Base-by-base conservation (phyloP, 2,888 invertebrate species). In the Plebejus anna region DNA sequence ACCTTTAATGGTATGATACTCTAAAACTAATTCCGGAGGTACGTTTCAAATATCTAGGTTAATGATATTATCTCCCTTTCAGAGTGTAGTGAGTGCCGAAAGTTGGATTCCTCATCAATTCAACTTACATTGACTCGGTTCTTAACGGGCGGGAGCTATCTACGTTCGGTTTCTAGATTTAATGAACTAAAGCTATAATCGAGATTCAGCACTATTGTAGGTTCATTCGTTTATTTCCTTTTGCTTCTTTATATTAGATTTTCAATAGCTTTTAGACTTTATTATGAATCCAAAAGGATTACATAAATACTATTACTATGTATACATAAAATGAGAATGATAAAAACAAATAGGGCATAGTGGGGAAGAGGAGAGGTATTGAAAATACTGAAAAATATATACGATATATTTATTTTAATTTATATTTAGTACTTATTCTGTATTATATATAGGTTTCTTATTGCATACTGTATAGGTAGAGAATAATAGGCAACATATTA, bases 91-190 rank as follows among this genome's bases (percentile, higher is more conserved):
- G 78, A 78, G 77, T 76, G 79, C 75, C 75, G 70, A 78, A 79
- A 79, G 79, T 79, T 79, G 75, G 79, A 71, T 75, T 78, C 79
- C 77, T 78, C 79, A 79, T 79, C 79, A 79, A 79, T 79, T 78
- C 77, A 78, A 77, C 71, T 77, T 71, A 73, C 78, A 78, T 77
- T 77, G 77, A 78, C 76, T 79, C 75, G 73, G 47, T 51, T 73
- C 73, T 73, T 73, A 73, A 73, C 47, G 51, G 38, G 47, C 51
- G 73, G 55, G 51, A 73, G 11, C 73, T 72, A 51, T 72, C 72
- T 73, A 32, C 73, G 73, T 55, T 73, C 32, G 73, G 22, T 73
- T 73, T 73, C 73, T 73, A 73, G 73, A 51, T 73, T 73, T 51
- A 73, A 73, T 73, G 73, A 73, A 73, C 32, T 71, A 71, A 22